Evolutionary conservation across 2,113 vertebrate genomes (phyloP).

Genomic region (Trematomus loennbergii): DNA sequence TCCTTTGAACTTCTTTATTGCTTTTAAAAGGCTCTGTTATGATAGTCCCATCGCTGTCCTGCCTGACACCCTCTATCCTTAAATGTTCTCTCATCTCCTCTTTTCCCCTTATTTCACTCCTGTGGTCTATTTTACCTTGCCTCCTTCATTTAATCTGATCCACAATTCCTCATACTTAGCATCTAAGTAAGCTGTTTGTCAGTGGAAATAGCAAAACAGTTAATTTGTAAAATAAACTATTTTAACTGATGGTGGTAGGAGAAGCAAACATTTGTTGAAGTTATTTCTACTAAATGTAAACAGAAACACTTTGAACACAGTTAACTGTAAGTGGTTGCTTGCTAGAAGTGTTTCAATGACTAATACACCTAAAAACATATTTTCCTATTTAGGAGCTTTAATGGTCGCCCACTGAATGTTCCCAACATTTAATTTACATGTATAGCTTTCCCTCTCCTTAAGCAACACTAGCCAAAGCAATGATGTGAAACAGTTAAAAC

Average conservation of each 20-base stretch:
- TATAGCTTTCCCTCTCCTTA: background rate
- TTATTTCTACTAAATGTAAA: background rate
- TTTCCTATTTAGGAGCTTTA: background rate
- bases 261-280: background rate
- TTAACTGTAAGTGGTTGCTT: background rate
- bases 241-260: background rate
- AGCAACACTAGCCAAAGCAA: background rate
- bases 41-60: constrained; percentile 14
- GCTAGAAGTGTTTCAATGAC: background rate
- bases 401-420: background rate
- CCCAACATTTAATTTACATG: background rate
- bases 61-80: constrained; percentile 17
- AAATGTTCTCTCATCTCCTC: constrained; percentile 10
- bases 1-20: constrained; percentile 42
- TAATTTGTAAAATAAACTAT: too few species aligned
- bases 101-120: background rate
- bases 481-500: background rate
- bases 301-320: background rate
- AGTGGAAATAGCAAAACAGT: background rate
- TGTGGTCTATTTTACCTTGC: background rate
- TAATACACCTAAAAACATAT: background rate
- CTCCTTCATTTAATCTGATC: background rate
- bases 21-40: constrained; percentile 31
- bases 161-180: background rate
- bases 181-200: background rate